These are phyloP conservation scores for Microdon myrmicae DNA, from an alignment of 2,888 invertebrate genomes.

Conservation along the genomic window DNA sequence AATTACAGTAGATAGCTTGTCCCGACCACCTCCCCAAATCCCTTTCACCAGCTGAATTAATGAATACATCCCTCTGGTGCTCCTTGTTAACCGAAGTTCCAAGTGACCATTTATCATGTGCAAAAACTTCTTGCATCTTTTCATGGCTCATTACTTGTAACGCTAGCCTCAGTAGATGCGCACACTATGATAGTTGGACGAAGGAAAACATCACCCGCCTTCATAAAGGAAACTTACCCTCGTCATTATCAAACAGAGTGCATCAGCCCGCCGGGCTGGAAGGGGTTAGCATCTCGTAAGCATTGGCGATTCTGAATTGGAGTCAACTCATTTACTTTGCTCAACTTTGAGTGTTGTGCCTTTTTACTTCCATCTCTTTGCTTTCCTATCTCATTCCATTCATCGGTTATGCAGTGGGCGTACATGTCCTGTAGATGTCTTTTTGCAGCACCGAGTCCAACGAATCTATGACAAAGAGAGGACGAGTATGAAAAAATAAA, in stretches of 20 bases:
- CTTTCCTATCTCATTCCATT: slow-evolving; percentile 17
- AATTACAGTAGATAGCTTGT: slow-evolving; percentile 27
- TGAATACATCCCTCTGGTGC: slow-evolving; percentile 33
- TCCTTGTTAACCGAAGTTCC: slow-evolving; percentile 19
- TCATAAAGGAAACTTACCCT: slow-evolving; percentile 28
- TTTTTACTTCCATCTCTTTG: slow-evolving; percentile 18
- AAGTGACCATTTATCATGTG: slow-evolving; percentile 46
- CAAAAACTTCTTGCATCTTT: slow-evolving; percentile 41
- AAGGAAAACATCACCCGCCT: slow-evolving; percentile 24
- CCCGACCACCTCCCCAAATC: slow-evolving; percentile 1
- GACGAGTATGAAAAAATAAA: slow-evolving; percentile 6
- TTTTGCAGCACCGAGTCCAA: slow-evolving; percentile 1
- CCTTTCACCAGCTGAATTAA: slow-evolving; percentile 42
- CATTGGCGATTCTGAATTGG: slow-evolving; percentile 44
- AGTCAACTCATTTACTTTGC: slow-evolving; percentile 50
- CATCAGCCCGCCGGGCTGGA: slow-evolving; percentile 15
- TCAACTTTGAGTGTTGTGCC: slow-evolving; percentile 27
- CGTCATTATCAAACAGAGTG: slow-evolving; percentile 23
- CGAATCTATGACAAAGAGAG: not conserved
- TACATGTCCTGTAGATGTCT: slow-evolving; percentile 8
- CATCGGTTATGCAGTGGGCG: too few relatives aligned
- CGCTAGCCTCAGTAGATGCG: slow-evolving; percentile 29
- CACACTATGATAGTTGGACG: too few relatives aligned
- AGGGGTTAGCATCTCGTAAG: slow-evolving; percentile 32
- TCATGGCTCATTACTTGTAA: slow-evolving; percentile 50